phyloP scores from a whole-genome alignment of 2,113 vertebrate species.

The Coptodon bakossiorum region DNA sequence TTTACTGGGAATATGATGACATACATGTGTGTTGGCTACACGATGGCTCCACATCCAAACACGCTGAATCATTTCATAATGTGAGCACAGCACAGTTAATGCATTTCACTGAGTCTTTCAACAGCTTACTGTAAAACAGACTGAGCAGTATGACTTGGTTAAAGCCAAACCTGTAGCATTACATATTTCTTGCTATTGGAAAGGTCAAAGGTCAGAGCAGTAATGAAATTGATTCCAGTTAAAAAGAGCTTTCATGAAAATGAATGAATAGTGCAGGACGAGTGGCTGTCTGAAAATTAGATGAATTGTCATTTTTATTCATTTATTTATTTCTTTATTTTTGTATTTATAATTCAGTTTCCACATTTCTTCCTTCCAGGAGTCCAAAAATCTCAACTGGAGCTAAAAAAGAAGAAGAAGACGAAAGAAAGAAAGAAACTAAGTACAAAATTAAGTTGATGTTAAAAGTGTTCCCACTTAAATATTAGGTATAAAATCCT shows the following conservation, averaged over 20 bases:
- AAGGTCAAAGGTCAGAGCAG: neutral
- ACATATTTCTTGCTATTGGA: neutral
- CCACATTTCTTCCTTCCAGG: neutral
- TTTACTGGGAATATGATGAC: fast-evolving
- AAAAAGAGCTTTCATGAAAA: neutral
- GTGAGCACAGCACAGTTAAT: neutral
- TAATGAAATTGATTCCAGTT: fast-evolving
- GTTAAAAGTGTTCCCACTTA: fast-evolving
- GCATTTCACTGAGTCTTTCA: neutral
- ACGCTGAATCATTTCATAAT: neutral
- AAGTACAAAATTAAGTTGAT: neutral
- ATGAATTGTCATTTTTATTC: neutral
- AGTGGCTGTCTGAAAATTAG: neutral
- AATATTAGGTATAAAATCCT: neutral
- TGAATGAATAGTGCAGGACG: neutral
- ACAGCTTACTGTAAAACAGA: fast-evolving
- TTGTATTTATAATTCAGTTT: neutral
- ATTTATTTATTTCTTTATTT: neutral
- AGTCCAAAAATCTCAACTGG: neutral
- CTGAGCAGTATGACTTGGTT: neutral
- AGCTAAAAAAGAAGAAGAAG: neutral
- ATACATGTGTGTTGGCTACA: neutral
- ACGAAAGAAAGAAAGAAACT: neutral
- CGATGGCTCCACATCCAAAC: neutral
- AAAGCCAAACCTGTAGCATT: neutral